phyloP scores from a whole-genome alignment of 2,888 invertebrate species.

The Osmoderma eremita region DNA sequence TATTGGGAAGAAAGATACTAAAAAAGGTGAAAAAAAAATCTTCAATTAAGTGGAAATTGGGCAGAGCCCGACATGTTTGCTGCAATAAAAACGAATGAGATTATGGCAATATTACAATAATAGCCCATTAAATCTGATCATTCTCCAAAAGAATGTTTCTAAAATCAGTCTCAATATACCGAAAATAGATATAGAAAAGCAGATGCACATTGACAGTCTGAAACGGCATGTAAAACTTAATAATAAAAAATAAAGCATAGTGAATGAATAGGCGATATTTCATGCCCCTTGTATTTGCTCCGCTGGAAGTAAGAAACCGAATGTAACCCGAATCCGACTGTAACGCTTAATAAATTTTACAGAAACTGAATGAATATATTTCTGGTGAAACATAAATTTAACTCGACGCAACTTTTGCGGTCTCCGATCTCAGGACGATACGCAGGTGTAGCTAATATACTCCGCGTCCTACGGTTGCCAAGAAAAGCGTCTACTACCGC shows the following conservation, averaged over 20 bases:
- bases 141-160: no score
- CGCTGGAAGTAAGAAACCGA: conserved; percentile 33
- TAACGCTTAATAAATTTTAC: conserved; percentile 45
- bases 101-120: no score
- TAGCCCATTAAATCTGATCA: no score
- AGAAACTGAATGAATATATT: conserved; percentile 44
- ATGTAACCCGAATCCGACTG: conserved; percentile 34
- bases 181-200: no score
- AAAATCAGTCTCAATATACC: no score
- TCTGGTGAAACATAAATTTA: conserved; percentile 44
- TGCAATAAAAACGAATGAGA: no score
- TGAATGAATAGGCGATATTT: conserved; percentile 17
- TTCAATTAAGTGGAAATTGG: no score
- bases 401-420: conserved; percentile 37
- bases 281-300: conserved; percentile 25
- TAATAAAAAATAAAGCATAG: conserved; percentile 5
- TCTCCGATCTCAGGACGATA: conserved; percentile 36
- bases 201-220: conserved; percentile 1
- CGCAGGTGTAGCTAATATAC: conserved; percentile 40
- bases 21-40: no score
- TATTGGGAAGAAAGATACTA: no score
- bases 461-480: conserved; percentile 27
- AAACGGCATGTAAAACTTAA: background rate
- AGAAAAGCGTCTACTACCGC: conserved; percentile 18
- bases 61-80: no score